Conservation (phyloP, 2,113 vertebrate genomes). For the Leucoraja erinaceus region DNA sequence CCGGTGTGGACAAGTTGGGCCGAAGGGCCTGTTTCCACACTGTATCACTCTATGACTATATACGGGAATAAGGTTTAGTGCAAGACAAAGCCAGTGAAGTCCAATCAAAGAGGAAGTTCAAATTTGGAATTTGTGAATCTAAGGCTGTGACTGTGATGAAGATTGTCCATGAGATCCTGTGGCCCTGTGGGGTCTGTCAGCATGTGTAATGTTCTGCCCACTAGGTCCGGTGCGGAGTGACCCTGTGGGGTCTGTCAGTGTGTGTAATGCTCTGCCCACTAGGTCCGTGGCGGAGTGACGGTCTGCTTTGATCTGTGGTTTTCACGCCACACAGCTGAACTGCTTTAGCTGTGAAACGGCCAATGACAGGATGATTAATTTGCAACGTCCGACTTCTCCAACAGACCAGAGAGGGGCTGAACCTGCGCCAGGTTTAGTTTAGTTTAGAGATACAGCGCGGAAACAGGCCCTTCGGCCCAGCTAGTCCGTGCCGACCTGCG, state of each 20-base stretch:
- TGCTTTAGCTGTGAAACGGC: conserved; percentile 62
- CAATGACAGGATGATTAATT: conserved; percentile 63
- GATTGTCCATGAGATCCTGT: background rate
- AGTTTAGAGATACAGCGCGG: too few relatives aligned
- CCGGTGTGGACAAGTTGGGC: too few relatives aligned
- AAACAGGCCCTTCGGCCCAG: too few relatives aligned
- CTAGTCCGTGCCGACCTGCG: too few relatives aligned
- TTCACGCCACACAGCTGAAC: conserved; percentile 58
- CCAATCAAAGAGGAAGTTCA: too few relatives aligned
- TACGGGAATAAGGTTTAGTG: too few relatives aligned
- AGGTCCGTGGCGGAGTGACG: background rate
- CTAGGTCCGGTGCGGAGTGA: too few relatives aligned
- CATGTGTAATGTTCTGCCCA: background rate
- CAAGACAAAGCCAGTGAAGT: too few relatives aligned
- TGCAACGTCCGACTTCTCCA: conserved; percentile 51
- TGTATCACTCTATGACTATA: too few relatives aligned
- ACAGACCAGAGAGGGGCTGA: conserved; percentile 46
- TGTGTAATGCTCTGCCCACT: background rate
- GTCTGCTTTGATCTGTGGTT: conserved; percentile 59
- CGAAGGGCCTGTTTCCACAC: too few relatives aligned
- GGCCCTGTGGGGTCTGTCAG: background rate
- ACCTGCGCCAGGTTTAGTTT: too few relatives aligned
- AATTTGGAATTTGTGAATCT: background rate
- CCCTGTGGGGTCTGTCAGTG: too few relatives aligned
- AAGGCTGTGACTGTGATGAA: background rate